phyloP scores from a whole-genome alignment of 2,113 vertebrate genomes.

The Prinia subflava region DNA sequence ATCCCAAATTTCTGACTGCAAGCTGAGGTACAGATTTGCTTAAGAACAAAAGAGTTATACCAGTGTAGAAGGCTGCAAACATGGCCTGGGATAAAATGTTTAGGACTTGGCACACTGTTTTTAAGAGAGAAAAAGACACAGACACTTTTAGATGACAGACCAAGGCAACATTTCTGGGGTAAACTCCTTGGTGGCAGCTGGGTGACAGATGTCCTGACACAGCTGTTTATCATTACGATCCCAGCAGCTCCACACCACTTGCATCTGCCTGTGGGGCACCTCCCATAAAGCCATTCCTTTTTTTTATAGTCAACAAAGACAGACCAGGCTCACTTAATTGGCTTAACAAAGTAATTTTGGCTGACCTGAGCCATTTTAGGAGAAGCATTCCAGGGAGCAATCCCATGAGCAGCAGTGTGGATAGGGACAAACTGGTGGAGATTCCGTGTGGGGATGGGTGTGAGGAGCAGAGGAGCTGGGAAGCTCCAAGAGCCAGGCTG shows the following conservation, averaged over 20 bases:
- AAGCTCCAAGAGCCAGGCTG: background rate
- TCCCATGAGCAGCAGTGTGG: background rate
- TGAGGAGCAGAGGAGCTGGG: background rate
- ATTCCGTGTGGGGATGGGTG: background rate
- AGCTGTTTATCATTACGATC: background rate
- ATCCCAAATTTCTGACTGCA: fast-evolving
- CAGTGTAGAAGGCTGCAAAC: background rate
- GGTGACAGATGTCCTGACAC: background rate
- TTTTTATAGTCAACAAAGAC: background rate
- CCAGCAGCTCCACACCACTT: background rate
- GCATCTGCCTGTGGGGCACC: background rate
- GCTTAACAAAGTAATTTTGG: background rate
- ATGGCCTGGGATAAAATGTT: background rate
- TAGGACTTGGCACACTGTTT: background rate
- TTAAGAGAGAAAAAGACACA: background rate
- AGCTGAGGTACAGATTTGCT: background rate
- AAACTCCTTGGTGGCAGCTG: background rate
- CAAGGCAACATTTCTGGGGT: background rate
- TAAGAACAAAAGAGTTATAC: background rate
- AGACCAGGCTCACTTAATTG: background rate
- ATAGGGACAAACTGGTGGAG: background rate
- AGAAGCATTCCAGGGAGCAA: background rate
- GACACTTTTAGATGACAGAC: background rate
- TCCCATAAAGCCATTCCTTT: background rate
- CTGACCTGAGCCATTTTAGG: background rate